Evolutionary conservation across 2,797 vertebrate genomes (phyloP), one percentile per base, ranked within the genome.

Genomic region (Scolopax rusticola): DNA sequence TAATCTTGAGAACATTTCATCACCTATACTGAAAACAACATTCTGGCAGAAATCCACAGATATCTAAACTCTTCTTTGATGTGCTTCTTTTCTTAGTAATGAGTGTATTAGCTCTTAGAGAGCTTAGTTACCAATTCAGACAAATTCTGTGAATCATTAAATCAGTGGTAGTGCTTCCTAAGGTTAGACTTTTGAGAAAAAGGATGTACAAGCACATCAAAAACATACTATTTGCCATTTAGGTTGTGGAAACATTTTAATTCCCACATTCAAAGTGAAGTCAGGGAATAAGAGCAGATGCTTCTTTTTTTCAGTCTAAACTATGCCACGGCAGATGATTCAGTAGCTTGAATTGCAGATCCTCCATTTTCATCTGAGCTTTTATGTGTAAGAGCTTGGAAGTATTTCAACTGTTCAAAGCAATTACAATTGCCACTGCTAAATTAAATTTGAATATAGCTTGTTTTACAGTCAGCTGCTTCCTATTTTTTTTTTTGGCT

Each of bases 401-500:
- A 82, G 19, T 84, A 21, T 89, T 96, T 96, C 67, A 95, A 38
- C 71, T 87, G 41, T 77, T 96, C 20, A 83, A 92, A 90, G 30
- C 41, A 73, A 90, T 86, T 94, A 75, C 36, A 89, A 68, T 81
- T 84, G 41, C n/a, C 6, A 43, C 20, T 73, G 28, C 40, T 78
- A 83, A 93, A 93, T 60, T 92, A 61, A 87, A 85, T 94, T 88
- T 93, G 41, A 95, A 65, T 84, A 87, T 77, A 69, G 30, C 28
- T 77, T 94, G 16, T 65, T 85, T 93, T 89, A 84, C 59, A 92
- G 64, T 74, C 56, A 86, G 16, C 63, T 68, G 8, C 56, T 93
- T 84, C 69, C 32, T 81, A 56, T 57, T 18, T 21, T 45, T 32
- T 32, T n/a, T 11, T 15, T 63, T 63, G 1, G 6, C 71, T 92